These are phyloP conservation scores for Fragum fragum DNA, from an alignment of 2,888 invertebrate genomes.

Conservation along the genomic window DNA sequence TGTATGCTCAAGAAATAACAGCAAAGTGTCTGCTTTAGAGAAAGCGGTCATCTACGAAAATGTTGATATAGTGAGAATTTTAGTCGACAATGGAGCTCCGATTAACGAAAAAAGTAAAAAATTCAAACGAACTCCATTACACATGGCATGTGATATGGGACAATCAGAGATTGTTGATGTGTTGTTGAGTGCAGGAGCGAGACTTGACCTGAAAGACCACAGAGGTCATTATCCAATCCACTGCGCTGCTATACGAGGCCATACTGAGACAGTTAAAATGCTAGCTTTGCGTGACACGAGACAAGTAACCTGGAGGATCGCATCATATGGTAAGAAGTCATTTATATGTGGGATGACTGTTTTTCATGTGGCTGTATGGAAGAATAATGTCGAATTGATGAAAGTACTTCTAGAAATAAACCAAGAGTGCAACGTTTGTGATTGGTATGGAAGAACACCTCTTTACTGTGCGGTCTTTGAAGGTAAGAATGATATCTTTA, in stretches of 20 bases:
- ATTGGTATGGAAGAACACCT: constrained; percentile 51
- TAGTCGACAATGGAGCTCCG: constrained; percentile 40
- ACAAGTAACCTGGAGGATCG: constrained; percentile 31
- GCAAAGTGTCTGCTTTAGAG: constrained; percentile 17
- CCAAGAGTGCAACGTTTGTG: constrained; percentile 39
- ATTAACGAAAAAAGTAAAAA: constrained; percentile 34
- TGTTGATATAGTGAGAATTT: constrained; percentile 13
- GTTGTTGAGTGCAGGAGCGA: constrained; percentile 34
- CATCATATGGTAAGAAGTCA: constrained; percentile 44
- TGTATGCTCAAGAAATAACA: constrained; percentile 17
- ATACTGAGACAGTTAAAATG: constrained; percentile 24
- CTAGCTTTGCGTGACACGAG: constrained; percentile 24
- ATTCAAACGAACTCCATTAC: constrained; percentile 54
- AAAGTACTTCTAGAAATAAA: constrained; percentile 28
- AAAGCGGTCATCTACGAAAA: constrained; percentile 36
- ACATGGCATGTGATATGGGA: constrained; percentile 48
- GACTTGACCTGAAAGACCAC: constrained; percentile 39
- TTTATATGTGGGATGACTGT: constrained; percentile 41
- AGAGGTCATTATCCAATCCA: constrained; percentile 54
- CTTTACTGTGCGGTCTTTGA: constrained; percentile 38
- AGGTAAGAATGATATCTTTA: background rate
- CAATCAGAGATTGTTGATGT: background rate
- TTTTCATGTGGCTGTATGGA: constrained; percentile 54
- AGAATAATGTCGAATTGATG: constrained; percentile 33
- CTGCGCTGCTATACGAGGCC: constrained; percentile 41